A percentile compares a stretch with the other conserved stretches of the same genome.
Conservation (phyloP, 2,888 invertebrate genomes). For the Diarsia brunnea region DNA sequence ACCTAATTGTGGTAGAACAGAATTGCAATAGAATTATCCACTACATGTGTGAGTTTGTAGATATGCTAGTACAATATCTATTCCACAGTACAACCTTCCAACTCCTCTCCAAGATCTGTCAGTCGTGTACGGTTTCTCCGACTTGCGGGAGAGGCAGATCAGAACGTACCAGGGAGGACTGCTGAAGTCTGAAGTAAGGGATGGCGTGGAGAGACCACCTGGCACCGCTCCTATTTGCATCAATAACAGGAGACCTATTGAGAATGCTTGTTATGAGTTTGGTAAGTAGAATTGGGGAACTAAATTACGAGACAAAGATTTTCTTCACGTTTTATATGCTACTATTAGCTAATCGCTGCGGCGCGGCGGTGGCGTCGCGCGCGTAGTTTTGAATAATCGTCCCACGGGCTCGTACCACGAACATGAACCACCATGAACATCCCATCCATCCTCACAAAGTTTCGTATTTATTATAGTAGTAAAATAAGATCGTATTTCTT, state of each 20-base stretch:
- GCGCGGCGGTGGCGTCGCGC: no score
- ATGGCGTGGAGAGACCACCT: constrained; percentile 65
- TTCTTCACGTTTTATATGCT: neutral
- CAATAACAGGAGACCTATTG: constrained; percentile 54
- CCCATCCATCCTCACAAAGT: neutral
- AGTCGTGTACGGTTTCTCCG: constrained; percentile 68
- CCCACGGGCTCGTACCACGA: neutral
- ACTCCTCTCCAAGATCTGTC: constrained; percentile 71
- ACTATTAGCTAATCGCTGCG: neutral
- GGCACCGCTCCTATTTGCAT: constrained; percentile 55
- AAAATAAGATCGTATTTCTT: neutral
- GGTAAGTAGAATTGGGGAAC: constrained; percentile 5
- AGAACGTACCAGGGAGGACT: constrained; percentile 67
- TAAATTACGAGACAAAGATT: neutral
- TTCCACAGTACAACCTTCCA: constrained; percentile 28
- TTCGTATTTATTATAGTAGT: neutral
- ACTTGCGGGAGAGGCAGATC: constrained; percentile 49
- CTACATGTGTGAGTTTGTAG: neutral
- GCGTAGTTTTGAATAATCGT: neutral
- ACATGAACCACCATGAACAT: no score
- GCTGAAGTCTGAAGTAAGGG: constrained; percentile 65
- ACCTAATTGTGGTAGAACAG: neutral
- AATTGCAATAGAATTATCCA: neutral
- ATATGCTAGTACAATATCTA: neutral
- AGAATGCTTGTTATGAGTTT: constrained; percentile 61